Base-by-base conservation (phyloP, 2,888 invertebrate genomes). In the Sthenelais limicola region DNA sequence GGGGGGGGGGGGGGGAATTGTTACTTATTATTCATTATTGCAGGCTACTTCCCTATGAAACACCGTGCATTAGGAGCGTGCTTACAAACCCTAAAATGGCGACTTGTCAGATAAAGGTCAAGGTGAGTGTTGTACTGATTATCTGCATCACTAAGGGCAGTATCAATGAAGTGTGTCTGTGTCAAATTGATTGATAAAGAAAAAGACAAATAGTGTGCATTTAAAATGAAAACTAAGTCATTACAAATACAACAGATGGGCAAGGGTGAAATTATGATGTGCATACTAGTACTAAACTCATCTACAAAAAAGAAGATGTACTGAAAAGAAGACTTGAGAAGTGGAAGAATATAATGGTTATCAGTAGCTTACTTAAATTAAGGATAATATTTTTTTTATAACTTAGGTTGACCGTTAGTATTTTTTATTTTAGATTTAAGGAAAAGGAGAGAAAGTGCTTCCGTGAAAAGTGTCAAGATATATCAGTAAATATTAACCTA, bases 401-500 rank as follows among this genome's bases (percentile, higher is more conserved):
- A 9, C 12, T 15, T 43, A 43, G 18, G 9, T 9, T 43, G 43
- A 9, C 43, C 43, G 9, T 9, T 15, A 43, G 18, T 15, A 43
- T 15, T 15, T 43, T 15, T 43, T 43, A 43, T 43, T 43, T 43
- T 43, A 43, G 43, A 15, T 43, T 43, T 43, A 15, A 18, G 9
- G 43, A 43, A 43, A 43, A 43, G 43, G 9, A 18, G 18, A 15
- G 12, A 43, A 43, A 43, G 9, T 43, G 9, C 18, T 43, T 43
- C 18, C 18, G 43, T 43, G 43, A 43, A 43, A 43, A 43, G 9
- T 43, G 43, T 15, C 18, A 9, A 43, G 18, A 43, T 43, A 24
- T 7, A 21, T 15, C 7, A 26, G 56, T 9, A 24, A 12, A 24
- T 56, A 15, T 56, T 4, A 12, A 74, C 78, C 74, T 76, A 84